Evolutionary conservation across 2,888 invertebrate species (phyloP).

Genomic region (Prionchulus punctatus): DNA sequence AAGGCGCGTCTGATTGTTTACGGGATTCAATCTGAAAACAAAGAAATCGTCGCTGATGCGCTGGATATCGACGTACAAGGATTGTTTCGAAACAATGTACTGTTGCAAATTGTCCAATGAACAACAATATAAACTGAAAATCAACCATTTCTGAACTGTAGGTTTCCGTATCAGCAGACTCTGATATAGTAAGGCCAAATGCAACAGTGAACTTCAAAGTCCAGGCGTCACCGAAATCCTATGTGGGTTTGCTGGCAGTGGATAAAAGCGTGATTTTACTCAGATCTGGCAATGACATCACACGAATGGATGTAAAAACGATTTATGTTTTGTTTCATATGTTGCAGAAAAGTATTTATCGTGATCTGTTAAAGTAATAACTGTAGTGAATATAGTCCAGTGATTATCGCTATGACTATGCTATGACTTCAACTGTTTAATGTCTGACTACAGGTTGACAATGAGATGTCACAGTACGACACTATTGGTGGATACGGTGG

Average conservation of each 20-base stretch:
- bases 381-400: no score
- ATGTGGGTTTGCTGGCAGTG: slow-evolving; percentile 67
- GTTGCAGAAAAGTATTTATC: no score
- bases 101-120: no score
- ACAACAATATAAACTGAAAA: slow-evolving; percentile 28
- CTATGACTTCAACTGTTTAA: no score
- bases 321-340: not conserved
- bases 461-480: slow-evolving; percentile 26
- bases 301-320: slow-evolving; percentile 38
- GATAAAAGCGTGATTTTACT: slow-evolving; percentile 63
- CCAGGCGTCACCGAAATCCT: slow-evolving; percentile 63
- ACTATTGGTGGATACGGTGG: not conserved
- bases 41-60: slow-evolving; percentile 64
- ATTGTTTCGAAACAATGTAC: slow-evolving; percentile 62
- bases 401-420: no score
- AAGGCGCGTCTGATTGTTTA: slow-evolving; percentile 61
- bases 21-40: slow-evolving; percentile 48
- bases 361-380: no score
- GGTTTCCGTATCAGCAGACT: slow-evolving; percentile 48
- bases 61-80: slow-evolving; percentile 59
- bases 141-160: slow-evolving; percentile 25
- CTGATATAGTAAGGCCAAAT: slow-evolving; percentile 53
- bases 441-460: slow-evolving; percentile 23
- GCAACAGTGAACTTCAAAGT: slow-evolving; percentile 57
- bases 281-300: slow-evolving; percentile 54